Evolutionary conservation across 2,113 vertebrate genomes (phyloP), one percentile per base, ranked within the genome.

Genomic region (Myiagra hebetior): DNA sequence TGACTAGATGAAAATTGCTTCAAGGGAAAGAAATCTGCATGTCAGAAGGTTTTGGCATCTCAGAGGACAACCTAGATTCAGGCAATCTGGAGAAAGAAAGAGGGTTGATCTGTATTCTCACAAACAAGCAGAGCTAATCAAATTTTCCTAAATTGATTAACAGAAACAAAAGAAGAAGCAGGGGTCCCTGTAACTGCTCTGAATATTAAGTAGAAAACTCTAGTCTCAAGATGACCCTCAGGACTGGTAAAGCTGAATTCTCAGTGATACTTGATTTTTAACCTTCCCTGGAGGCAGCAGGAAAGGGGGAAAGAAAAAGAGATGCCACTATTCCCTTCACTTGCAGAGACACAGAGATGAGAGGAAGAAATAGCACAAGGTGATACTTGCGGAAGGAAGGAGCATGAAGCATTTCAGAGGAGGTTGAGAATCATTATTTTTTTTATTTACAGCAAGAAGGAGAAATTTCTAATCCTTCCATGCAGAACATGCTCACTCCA

Each of bases 131-230:
- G 14, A 92, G 59, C 22, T 93, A 91, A 96, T 87, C 5, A 74
- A 31, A 80, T 95, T 88, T 90, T 77, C 68, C 55, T 91, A 89
- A 93, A 83, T 0, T 77, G 72, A 93, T 94, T 95, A 90, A 85
- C 60, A 90, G 91, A 90, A 83, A 77, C 42, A 76, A 88, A 93
- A 37, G 37, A 85, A 85, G 56, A 80, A 92, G 55, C 59, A 93
- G 26, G 50, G 47, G 21, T 77, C 72, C 11, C 13, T 84, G 41
- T 62, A 94, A 88, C 42, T 88, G 50, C 42, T 80, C 67, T 95
- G 64, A 94, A 88, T 91, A 83, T 70, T 91, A 74, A 81, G 35
- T 69, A 42, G 39, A 62, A 90, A 95, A 55, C 42, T 31, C 28
- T n/a, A 77, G 44, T 47, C 35, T 88, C 72, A 79, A 86, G 33